Conservation (phyloP, 2,888 invertebrate genomes). For the Spodoptera littoralis region DNA sequence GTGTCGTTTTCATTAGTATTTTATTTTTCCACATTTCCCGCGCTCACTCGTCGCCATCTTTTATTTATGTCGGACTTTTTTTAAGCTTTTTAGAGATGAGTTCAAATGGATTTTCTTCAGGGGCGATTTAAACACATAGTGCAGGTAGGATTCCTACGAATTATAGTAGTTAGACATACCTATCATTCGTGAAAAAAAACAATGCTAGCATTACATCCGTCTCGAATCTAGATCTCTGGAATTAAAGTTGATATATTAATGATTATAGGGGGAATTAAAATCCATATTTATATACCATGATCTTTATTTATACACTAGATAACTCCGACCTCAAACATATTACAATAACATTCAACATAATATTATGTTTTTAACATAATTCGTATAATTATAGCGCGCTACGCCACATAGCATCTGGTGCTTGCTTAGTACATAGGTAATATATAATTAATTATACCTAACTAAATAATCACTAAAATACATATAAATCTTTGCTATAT, state of each 20-base stretch:
- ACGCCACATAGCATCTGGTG: conserved; percentile 27
- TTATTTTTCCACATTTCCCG: conserved; percentile 49
- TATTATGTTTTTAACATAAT: conserved; percentile 46
- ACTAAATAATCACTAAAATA: too few relatives aligned
- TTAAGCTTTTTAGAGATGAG: conserved; percentile 26
- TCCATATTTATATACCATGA: conserved; percentile 43
- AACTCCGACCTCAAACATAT: conserved; percentile 22
- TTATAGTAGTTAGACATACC: too few relatives aligned
- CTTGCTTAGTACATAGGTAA: conserved; percentile 2
- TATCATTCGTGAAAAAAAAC: too few relatives aligned
- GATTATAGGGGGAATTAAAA: too few relatives aligned
- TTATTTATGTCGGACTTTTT: conserved; percentile 29
- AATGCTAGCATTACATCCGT: too few relatives aligned
- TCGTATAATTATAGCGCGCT: conserved; percentile 13
- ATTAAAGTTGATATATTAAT: too few relatives aligned
- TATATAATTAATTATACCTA: too few relatives aligned
- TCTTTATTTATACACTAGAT: conserved; percentile 49
- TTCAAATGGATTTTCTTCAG: conserved; percentile 12
- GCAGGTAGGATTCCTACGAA: too few relatives aligned
- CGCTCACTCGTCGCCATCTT: conserved; percentile 33
- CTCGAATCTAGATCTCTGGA: too few relatives aligned
- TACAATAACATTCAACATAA: conserved; percentile 25
- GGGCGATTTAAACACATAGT: conserved; percentile 6
- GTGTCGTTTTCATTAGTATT: conserved; percentile 53
- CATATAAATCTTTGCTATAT: too few relatives aligned